Evolutionary conservation across 1,140 invertebrate species (phyloP).

Genomic region (Papilio dardanus): DNA sequence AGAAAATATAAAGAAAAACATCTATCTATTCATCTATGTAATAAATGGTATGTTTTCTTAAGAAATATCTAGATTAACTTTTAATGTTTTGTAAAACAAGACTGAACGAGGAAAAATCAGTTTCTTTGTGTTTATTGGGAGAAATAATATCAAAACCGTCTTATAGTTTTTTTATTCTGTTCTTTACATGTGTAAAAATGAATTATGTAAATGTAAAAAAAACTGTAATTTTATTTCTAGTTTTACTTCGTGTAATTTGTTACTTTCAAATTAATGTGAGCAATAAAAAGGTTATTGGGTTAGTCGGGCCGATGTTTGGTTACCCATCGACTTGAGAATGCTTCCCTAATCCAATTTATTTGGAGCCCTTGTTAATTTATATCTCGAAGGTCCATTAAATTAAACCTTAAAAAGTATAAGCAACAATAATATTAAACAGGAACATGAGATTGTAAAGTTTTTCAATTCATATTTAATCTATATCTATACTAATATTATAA

Average conservation of each 20-base stretch:
- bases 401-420: neutral
- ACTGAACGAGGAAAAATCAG: no score
- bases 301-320: conserved; percentile 5
- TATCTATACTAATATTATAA: no score
- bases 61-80: neutral
- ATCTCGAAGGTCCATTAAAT: neutral
- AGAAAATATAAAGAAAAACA: conserved; percentile 9
- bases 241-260: neutral
- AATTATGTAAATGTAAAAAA: neutral
- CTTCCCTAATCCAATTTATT: conserved; percentile 21
- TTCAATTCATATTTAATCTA: no score
- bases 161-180: no score
- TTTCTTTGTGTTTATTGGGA: neutral
- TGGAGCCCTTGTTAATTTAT: conserved; percentile 7
- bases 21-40: neutral
- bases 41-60: neutral
- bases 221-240: neutral
- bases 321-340: conserved; percentile 14
- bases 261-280: conserved; percentile 10
- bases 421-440: no score
- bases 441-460: no score
- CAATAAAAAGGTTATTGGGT: conserved; percentile 8
- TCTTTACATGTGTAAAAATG: neutral
- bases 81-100: neutral
- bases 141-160: neutral